These are phyloP conservation scores for Nasalis larvatus DNA, from an alignment of 2,113 vertebrate genomes.

Conservation along the genomic window DNA sequence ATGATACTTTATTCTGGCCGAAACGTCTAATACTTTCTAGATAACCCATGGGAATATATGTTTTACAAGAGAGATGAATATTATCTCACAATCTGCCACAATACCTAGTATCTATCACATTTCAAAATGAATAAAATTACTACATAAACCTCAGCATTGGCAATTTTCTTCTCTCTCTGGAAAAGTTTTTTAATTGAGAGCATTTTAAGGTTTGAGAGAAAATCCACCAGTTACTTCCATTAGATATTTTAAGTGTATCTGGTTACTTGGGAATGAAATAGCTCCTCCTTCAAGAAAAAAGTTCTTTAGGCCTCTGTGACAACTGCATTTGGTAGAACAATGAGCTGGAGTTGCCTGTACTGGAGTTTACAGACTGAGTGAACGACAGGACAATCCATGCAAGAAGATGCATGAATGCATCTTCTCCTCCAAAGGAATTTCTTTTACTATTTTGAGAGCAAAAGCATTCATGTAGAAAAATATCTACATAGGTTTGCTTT, in stretches of 20 bases:
- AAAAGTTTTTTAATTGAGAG: constrained; percentile 71
- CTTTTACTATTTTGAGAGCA: constrained; percentile 7
- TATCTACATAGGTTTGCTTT: constrained; percentile 47
- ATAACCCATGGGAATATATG: constrained; percentile 48
- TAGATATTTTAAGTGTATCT: constrained; percentile 39
- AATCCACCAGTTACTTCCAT: constrained; percentile 57
- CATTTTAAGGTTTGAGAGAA: constrained; percentile 56
- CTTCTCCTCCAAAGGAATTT: background rate
- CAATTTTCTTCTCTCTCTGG: constrained; percentile 49
- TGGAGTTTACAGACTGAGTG: constrained; percentile 41
- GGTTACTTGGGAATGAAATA: constrained; percentile 69
- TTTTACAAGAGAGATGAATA: constrained; percentile 53
- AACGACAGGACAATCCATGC: background rate
- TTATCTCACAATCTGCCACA: constrained; percentile 56
- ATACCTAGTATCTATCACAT: constrained; percentile 56
- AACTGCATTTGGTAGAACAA: constrained; percentile 1
- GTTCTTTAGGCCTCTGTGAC: background rate
- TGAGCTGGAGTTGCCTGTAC: constrained; percentile 21
- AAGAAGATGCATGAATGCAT: background rate
- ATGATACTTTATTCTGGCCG: background rate
- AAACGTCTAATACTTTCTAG: background rate
- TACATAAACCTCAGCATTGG: constrained; percentile 30
- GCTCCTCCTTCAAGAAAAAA: constrained; percentile 46
- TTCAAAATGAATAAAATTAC: constrained; percentile 50
- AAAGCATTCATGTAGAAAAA: constrained; percentile 53